phyloP scores from a whole-genome alignment of 2,888 invertebrate species.

The Drosophila kanekoi region DNA sequence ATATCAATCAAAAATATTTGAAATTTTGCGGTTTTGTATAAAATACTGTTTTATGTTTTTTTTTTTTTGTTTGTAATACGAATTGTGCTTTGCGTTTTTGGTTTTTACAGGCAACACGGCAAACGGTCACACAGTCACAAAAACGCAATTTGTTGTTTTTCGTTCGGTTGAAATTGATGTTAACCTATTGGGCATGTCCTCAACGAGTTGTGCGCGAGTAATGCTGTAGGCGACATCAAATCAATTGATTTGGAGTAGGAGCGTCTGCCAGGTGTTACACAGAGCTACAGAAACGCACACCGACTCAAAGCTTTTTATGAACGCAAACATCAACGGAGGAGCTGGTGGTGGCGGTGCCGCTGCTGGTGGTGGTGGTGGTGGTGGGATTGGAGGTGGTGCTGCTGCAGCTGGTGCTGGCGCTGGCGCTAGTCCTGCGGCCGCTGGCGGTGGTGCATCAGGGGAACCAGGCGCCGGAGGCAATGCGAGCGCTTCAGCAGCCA shows the following conservation, averaged over 20 bases:
- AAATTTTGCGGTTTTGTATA: not conserved
- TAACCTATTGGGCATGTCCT: conserved; percentile 36
- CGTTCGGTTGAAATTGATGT: conserved; percentile 22
- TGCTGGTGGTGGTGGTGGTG: conserved; percentile 17
- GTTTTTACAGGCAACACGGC: no score
- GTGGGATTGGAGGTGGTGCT: not conserved
- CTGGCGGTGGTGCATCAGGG: conserved; percentile 10
- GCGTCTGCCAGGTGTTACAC: conserved; percentile 3
- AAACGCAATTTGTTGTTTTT: conserved; percentile 63
- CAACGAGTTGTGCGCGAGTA: conserved; percentile 7
- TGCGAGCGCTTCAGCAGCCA: conserved; percentile 11
- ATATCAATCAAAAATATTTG: no score
- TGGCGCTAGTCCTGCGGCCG: conserved; percentile 25
- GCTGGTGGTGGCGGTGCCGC: conserved; percentile 46
- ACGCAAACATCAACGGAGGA: conserved; percentile 59
- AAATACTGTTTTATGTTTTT: not conserved
- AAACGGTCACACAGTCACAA: conserved; percentile 43
- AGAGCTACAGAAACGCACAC: conserved; percentile 5
- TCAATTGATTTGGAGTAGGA: conserved; percentile 11
- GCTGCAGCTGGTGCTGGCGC: conserved; percentile 26
- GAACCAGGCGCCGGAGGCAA: conserved; percentile 17
- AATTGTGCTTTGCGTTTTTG: not conserved
- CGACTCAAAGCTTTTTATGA: conserved; percentile 48
- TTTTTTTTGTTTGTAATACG: no score
- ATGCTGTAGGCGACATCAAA: conserved; percentile 20